These are phyloP conservation scores for Pelodytes ibericus DNA, from an alignment of 2,797 vertebrate species.

Conservation along the genomic window DNA sequence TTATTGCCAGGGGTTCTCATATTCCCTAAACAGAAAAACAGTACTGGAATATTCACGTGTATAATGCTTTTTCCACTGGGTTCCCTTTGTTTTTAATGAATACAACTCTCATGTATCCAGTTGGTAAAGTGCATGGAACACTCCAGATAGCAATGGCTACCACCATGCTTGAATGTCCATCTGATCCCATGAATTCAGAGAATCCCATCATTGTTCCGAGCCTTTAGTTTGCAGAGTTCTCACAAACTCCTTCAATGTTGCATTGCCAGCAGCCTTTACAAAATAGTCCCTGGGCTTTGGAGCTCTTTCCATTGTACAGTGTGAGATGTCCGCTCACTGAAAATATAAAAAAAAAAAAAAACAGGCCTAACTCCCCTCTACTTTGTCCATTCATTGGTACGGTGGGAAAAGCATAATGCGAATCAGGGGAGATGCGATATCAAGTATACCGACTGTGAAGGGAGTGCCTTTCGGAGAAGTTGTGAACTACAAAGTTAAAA, in stretches of 20 bases:
- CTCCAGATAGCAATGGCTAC: neutral
- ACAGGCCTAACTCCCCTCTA: neutral
- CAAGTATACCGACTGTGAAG: constrained; percentile 3
- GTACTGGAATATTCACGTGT: no score
- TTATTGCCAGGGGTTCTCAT: no score
- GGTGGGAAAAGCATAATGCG: neutral
- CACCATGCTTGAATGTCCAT: no score
- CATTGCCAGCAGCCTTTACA: neutral
- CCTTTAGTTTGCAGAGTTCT: neutral
- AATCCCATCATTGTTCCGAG: neutral
- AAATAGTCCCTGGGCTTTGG: neutral
- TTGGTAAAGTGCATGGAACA: no score
- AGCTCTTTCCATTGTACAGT: neutral
- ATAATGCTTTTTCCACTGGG: no score
- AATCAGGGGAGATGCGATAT: neutral
- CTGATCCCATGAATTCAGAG: neutral
- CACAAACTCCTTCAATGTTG: neutral
- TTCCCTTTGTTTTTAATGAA: no score
- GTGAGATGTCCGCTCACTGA: neutral
- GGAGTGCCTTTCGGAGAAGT: constrained; percentile 5
- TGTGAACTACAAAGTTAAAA: constrained; percentile 33
- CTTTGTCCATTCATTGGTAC: neutral
- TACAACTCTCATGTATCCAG: no score
- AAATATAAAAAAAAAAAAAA: neutral
- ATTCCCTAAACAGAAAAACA: no score